Evolutionary conservation across 2,888 invertebrate species (phyloP).

Genomic region (Platynereis dumerilii): DNA sequence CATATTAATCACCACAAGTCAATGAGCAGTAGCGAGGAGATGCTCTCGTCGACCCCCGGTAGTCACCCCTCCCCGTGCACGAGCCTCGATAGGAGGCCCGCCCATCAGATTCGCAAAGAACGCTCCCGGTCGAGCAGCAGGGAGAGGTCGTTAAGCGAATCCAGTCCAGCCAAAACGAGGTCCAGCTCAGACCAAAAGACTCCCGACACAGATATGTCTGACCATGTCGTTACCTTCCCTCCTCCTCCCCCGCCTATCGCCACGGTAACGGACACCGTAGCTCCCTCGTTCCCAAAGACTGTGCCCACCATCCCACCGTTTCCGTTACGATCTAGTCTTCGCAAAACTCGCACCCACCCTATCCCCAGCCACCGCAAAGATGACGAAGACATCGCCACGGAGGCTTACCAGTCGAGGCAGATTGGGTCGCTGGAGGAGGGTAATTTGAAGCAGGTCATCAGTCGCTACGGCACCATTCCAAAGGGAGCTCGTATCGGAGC

Average conservation of each 20-base stretch:
- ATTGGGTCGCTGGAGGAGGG: conserved; percentile 94
- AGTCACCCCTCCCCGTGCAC: conserved; percentile 37
- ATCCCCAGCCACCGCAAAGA: conserved; percentile 19
- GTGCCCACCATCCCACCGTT: conserved; percentile 12
- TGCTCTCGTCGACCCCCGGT: conserved; percentile 36
- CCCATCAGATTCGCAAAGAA: conserved; percentile 19
- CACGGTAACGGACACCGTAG: conserved; percentile 7
- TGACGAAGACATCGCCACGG: conserved; percentile 40
- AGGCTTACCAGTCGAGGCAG: conserved; percentile 38
- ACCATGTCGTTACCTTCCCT: conserved; percentile 32
- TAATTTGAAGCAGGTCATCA: conserved; percentile 88
- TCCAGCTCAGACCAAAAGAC: conserved; percentile 30
- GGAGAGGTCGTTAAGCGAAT: conserved; percentile 28
- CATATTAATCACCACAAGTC: conserved; percentile 23
- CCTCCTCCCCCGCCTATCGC: conserved; percentile 25
- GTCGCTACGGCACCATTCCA: conserved; percentile 94
- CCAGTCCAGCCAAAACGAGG: conserved; percentile 29
- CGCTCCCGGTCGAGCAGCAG: conserved; percentile 32
- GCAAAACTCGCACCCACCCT: conserved; percentile 28
- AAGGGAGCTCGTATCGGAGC: conserved; percentile 96
- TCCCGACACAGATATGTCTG: conserved; percentile 34
- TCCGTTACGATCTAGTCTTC: conserved; percentile 30
- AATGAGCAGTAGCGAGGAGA: conserved; percentile 38
- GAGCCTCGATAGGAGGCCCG: conserved; percentile 38
- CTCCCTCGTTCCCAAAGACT: background rate